These are phyloP conservation scores for Callospermophilus lateralis DNA, from an alignment of 2,113 vertebrate genomes.

Conservation along the genomic window DNA sequence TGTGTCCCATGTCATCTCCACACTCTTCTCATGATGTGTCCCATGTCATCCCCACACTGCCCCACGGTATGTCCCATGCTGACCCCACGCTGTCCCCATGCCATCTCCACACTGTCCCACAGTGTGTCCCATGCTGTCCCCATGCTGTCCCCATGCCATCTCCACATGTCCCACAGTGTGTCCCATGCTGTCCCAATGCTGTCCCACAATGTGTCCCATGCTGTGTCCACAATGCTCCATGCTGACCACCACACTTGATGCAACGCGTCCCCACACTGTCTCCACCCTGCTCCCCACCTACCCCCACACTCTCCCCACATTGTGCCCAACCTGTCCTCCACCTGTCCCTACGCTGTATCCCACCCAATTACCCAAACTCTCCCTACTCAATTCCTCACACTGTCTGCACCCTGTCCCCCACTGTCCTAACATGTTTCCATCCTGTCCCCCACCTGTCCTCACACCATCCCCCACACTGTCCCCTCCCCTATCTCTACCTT, in stretches of 20 bases:
- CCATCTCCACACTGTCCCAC: not conserved
- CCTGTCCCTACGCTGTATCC: not conserved
- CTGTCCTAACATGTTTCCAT: too few species aligned
- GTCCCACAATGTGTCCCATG: accelerated
- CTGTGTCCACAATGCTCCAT: not conserved
- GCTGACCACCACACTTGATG: too few species aligned
- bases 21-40: accelerated
- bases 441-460: too few species aligned
- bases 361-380: too few species aligned
- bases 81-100: accelerated
- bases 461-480: too few species aligned
- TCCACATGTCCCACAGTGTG: not conserved
- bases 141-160: too few species aligned
- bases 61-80: accelerated
- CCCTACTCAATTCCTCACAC: not conserved
- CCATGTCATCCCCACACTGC: not conserved
- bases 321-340: too few species aligned
- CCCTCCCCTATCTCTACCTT: too few species aligned
- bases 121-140: too few species aligned
- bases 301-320: too few species aligned
- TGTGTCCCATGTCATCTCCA: not conserved
- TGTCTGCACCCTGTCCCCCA: too few species aligned
- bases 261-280: too few species aligned
- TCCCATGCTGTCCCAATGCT: accelerated
- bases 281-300: not conserved